Percentiles rank a stretch among this genome's conserved stretches.
These are phyloP conservation scores for Toxostoma redivivum DNA, from an alignment of 2,113 vertebrate genomes.

Conservation along the genomic window DNA sequence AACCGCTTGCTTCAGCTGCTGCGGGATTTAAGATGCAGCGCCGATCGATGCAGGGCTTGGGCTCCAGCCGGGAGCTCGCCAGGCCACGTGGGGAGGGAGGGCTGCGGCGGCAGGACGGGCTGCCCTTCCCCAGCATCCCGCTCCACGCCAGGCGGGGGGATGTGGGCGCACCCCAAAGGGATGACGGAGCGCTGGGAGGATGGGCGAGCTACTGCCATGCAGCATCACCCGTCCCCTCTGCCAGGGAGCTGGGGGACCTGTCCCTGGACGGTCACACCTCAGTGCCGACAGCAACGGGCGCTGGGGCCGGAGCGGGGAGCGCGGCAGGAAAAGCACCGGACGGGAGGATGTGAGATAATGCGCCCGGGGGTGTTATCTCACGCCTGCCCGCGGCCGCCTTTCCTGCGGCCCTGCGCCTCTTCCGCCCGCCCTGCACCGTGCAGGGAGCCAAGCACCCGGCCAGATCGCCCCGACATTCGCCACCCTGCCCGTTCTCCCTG, in stretches of 20 bases:
- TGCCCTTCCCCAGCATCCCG: neutral
- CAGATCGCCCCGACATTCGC: neutral
- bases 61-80: constrained; percentile 37
- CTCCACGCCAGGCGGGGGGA: neutral
- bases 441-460: neutral
- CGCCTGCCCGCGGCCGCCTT: constrained; percentile 1
- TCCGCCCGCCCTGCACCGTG: neutral
- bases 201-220: neutral
- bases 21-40: constrained; percentile 39
- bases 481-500: neutral
- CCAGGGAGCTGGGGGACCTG: neutral
- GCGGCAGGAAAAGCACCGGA: constrained; percentile 31
- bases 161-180: neutral
- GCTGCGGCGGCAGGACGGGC: neutral
- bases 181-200: neutral
- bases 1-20: constrained; percentile 60
- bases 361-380: constrained; percentile 1
- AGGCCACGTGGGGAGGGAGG: neutral
- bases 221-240: neutral
- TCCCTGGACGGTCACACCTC: neutral
- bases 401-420: constrained; percentile 40
- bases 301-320: constrained; percentile 2
- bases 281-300: neutral
- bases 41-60: constrained; percentile 41
- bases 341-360: constrained; percentile 64